phyloP scores from a whole-genome alignment of 2,888 invertebrate species.

The Watsonalla binaria region DNA sequence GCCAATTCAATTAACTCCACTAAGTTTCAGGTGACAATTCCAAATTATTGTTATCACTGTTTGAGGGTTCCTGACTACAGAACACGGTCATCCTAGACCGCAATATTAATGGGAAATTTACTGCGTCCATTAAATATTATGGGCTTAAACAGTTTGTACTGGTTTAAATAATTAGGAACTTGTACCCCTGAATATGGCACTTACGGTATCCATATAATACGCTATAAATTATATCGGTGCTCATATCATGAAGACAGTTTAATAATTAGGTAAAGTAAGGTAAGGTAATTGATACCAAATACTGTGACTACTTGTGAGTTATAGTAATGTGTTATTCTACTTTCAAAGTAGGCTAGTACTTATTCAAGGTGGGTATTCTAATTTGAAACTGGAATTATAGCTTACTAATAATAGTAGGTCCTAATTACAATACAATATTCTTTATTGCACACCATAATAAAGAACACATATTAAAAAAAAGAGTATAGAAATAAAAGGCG shows the following conservation, averaged over 20 bases:
- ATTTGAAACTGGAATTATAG: too few species aligned
- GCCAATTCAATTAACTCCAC: conserved; percentile 8
- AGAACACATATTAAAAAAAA: too few species aligned
- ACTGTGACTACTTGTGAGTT: too few species aligned
- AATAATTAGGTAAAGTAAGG: neutral
- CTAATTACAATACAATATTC: too few species aligned
- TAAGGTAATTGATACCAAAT: too few species aligned
- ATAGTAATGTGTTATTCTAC: too few species aligned
- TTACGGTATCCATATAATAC: conserved; percentile 47
- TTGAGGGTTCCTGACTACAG: conserved; percentile 17
- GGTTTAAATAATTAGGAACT: conserved; percentile 64
- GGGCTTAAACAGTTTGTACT: conserved; percentile 54
- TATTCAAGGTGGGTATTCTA: too few species aligned
- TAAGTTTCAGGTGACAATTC: conserved; percentile 17
- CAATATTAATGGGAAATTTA: conserved; percentile 62
- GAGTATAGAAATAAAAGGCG: too few species aligned
- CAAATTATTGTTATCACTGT: conserved; percentile 29
- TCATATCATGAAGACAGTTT: neutral
- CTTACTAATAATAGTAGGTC: too few species aligned
- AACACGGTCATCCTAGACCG: conserved; percentile 45
- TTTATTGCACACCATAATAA: too few species aligned
- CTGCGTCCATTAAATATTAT: conserved; percentile 56
- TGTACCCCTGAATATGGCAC: conserved; percentile 59
- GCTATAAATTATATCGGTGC: neutral
- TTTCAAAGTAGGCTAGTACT: too few species aligned